Evolutionary conservation across 2,113 vertebrate species (phyloP), one percentile per base, ranked within the genome.

Genomic region (Ictidomys tridecemlineatus): DNA sequence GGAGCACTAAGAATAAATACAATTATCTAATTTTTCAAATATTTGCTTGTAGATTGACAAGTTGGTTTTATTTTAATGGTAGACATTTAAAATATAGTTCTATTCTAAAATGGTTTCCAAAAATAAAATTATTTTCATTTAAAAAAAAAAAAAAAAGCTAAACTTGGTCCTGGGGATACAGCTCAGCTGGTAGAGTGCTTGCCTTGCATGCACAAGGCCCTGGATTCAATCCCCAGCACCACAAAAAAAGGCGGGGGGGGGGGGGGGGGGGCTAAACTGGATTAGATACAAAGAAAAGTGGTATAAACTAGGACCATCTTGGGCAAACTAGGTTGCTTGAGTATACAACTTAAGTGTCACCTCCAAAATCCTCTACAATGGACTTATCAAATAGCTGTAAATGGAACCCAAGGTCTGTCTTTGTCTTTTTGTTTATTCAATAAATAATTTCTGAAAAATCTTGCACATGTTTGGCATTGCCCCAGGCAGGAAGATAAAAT

Each of bases 21-120:
- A 39, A 82, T 34, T 45, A 82, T 76, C 83, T 85, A 73, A 67
- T n/a, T 77, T 94, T 84, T 26, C 5, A 93, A 93, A 85, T 91
- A 91, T 69, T 85, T 39, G 84, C 30, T n/a, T 78, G 18, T 63
- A 96, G 32, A 92, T 30, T 80, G 12, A 51, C 24, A 86, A 90
- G 37, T 34, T 79, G 8, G 76, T 69, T 86, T 94, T 87, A 93
- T n/a, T 82, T 89, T 56, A 63, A 11, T 70, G 51, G 18, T 26
- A 96, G 42, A 78, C 28, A 83, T 93, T 42, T 30, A 30, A 20
- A 90, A 94, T n/a, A 70, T 32, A 89, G 34, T 58, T 8, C 76
- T 85, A 77, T 78, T 93, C 28, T 77, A 89, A 95, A 95, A 85
- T n/a, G 7, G 8, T 77, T 90, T 86, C 70, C 34, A 87, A 92